Conservation (phyloP, 64 coral and sea anemone genomes). For the Platygyra sinensis region DNA sequence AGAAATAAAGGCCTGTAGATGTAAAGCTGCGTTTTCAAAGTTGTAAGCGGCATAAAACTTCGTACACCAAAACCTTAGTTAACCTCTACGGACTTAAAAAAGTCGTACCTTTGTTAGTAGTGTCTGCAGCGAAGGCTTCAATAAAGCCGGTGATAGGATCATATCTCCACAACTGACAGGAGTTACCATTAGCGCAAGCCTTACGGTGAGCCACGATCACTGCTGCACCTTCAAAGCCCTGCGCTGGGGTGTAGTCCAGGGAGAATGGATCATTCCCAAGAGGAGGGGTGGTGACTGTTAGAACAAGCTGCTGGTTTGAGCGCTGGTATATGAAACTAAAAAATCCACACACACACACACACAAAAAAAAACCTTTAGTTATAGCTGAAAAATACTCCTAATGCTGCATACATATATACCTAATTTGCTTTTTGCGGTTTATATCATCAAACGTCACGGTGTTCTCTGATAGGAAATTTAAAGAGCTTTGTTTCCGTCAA, state of each 20-base stretch:
- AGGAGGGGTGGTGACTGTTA: conserved; percentile 86
- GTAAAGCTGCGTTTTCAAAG: too few species aligned
- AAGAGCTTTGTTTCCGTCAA: too few species aligned
- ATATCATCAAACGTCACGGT: too few species aligned
- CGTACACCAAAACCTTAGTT: not conserved
- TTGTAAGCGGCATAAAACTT: not conserved
- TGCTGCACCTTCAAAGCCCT: conserved; percentile 67
- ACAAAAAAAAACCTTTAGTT: not conserved
- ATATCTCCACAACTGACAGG: conserved; percentile 87
- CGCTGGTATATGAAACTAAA: conserved; percentile 70
- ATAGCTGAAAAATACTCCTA: too few species aligned
- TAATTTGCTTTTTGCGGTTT: too few species aligned
- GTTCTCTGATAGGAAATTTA: too few species aligned
- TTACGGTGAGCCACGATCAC: conserved; percentile 84
- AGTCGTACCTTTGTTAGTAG: conserved; percentile 76
- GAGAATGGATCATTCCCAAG: conserved; percentile 70
- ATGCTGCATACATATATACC: too few species aligned
- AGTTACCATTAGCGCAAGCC: conserved; percentile 77
- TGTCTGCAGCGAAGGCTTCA: conserved; percentile 84
- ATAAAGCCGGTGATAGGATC: conserved; percentile 82
- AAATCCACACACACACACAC: not conserved
- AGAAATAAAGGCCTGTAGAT: too few species aligned
- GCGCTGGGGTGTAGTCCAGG: conserved; percentile 51
- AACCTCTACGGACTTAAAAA: not conserved
- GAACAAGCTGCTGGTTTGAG: conserved; percentile 75